Conservation (phyloP, 2,113 vertebrate genomes). For the Ursus arctos region DNA sequence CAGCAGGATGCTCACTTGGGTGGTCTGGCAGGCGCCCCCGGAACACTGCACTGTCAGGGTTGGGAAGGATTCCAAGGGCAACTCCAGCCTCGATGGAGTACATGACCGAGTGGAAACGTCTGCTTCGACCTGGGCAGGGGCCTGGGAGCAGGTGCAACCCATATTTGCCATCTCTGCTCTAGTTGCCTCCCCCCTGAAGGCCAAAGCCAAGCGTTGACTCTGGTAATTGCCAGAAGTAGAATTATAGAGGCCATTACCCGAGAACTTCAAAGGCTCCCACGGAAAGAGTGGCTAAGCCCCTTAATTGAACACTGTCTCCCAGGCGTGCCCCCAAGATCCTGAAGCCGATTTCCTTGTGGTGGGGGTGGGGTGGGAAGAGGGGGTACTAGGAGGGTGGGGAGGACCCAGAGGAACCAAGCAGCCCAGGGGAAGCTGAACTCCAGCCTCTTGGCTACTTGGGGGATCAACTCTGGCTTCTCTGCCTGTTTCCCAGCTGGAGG, state of each 20-base stretch:
- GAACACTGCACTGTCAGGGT: accelerated
- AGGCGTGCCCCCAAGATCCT: neutral
- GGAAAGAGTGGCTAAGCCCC: conserved; percentile 37
- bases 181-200: neutral
- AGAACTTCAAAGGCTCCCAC: conserved; percentile 51
- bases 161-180: neutral
- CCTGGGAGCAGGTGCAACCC: neutral
- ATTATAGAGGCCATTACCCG: neutral
- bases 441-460: neutral
- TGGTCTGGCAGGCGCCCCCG: accelerated
- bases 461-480: neutral
- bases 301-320: conserved; percentile 40
- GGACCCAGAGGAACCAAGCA: neutral
- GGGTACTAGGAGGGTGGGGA: neutral
- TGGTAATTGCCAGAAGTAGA: neutral
- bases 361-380: neutral
- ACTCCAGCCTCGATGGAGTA: neutral
- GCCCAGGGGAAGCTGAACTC: neutral
- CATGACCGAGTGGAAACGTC: neutral
- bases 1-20: neutral
- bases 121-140: neutral
- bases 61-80: neutral
- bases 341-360: neutral
- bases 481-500: conserved; percentile 20
- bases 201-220: neutral